These are phyloP conservation scores for Podilymbus podiceps DNA, from an alignment of 2,113 vertebrate species.

Conservation along the genomic window DNA sequence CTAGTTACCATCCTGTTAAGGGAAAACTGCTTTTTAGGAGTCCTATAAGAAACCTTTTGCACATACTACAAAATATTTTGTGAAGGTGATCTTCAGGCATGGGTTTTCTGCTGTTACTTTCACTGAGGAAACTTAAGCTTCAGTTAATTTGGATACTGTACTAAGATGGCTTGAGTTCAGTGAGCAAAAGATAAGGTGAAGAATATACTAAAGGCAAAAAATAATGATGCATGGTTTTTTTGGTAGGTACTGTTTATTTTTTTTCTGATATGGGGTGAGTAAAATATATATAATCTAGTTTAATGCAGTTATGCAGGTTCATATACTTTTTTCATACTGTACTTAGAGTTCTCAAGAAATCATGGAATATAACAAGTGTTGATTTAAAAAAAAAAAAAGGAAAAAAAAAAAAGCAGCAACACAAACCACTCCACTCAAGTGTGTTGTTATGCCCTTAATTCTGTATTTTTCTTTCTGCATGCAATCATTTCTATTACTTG, in stretches of 20 bases:
- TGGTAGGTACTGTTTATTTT: neutral
- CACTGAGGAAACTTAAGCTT: neutral
- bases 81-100: neutral
- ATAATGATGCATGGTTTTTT: neutral
- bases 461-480: constrained; percentile 3
- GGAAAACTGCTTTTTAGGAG: neutral
- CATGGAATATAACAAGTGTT: neutral
- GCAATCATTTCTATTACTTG: constrained; percentile 43
- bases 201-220: neutral
- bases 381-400: neutral
- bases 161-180: neutral
- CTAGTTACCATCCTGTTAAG: neutral
- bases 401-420: neutral
- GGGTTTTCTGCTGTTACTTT: neutral
- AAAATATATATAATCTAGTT: neutral
- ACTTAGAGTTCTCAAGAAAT: neutral
- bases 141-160: neutral
- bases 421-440: constrained; percentile 12
- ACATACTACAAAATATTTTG: fast-evolving
- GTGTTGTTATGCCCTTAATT: constrained; percentile 32
- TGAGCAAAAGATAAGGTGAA: neutral
- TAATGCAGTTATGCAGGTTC: neutral
- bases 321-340: neutral
- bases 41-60: neutral
- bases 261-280: neutral